A percentile compares a stretch with the other conserved stretches of the same genome.
These are phyloP conservation scores for Acrocephalus scirpaceus DNA, from an alignment of 2,797 vertebrate species.

Conservation along the genomic window DNA sequence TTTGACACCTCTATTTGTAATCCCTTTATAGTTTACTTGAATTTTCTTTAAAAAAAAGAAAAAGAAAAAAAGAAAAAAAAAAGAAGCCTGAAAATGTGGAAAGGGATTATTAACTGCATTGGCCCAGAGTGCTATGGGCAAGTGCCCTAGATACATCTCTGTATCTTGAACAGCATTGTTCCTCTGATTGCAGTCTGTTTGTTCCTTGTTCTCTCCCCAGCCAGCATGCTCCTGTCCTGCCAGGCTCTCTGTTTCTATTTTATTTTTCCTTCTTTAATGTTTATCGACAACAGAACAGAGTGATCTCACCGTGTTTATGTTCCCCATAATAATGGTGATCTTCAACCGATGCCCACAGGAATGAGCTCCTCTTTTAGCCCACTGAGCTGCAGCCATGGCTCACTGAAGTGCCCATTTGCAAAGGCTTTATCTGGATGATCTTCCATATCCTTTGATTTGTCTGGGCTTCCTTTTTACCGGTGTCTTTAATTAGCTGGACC, in stretches of 20 bases:
- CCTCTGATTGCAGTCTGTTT: not conserved
- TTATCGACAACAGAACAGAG: not conserved
- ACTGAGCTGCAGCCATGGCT: not conserved
- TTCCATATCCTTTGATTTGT: not conserved
- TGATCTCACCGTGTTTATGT: conserved; percentile 32
- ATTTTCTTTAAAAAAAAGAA: not conserved
- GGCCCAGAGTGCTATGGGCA: not conserved
- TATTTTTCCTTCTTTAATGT: not conserved
- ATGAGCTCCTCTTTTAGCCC: conserved; percentile 1
- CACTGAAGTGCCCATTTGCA: not conserved
- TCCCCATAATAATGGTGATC: not conserved
- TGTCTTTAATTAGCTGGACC: conserved; percentile 34
- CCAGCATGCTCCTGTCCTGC: not conserved
- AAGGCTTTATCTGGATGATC: not conserved
- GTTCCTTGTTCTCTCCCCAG: not conserved
- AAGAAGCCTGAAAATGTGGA: not conserved
- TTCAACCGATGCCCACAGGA: conserved; percentile 23
- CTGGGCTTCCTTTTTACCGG: not conserved
- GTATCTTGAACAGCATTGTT: fast-evolving
- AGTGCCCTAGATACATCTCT: not conserved
- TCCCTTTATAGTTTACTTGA: not conserved
- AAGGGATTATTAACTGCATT: not conserved
- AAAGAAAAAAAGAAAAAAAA: not conserved
- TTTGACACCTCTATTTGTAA: not conserved
- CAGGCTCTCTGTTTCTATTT: not conserved